Evolutionary conservation across 2,888 invertebrate genomes (phyloP).

Genomic region (Tenthredo mesomela): DNA sequence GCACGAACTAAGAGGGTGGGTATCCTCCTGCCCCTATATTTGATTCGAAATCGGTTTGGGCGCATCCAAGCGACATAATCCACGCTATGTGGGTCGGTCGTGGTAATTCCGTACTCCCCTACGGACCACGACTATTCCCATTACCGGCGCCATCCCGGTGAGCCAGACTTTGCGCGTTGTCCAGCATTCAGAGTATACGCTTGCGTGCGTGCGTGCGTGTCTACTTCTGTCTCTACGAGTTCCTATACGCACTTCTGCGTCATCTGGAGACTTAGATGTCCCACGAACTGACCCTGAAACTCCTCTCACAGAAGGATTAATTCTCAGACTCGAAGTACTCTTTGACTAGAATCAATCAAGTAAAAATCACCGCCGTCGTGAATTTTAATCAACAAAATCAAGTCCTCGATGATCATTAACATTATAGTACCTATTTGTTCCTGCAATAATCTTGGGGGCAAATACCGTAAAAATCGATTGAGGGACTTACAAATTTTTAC

Average conservation of each 20-base stretch:
- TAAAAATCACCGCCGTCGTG: background rate
- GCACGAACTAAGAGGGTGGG: background rate
- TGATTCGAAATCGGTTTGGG: constrained; percentile 64
- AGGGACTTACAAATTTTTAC: background rate
- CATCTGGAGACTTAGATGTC: background rate
- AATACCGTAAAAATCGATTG: background rate
- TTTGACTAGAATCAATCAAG: background rate
- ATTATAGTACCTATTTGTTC: too few relatives aligned
- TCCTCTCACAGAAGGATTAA: constrained; percentile 17
- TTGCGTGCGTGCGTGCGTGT: background rate
- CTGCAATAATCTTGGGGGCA: background rate
- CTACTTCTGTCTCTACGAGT: background rate
- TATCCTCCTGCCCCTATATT: constrained; percentile 57
- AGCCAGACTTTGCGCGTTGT: constrained; percentile 41
- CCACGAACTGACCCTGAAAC: constrained; percentile 2
- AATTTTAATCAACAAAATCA: background rate
- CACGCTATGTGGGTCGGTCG: constrained; percentile 58
- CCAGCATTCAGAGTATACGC: constrained; percentile 24
- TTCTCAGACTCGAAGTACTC: background rate
- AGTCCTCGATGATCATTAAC: background rate
- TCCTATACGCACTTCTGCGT: background rate
- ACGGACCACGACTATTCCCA: constrained; percentile 38
- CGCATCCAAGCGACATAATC: constrained; percentile 62
- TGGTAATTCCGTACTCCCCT: constrained; percentile 58
- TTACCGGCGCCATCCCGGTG: constrained; percentile 42